These are phyloP conservation scores for Neosilurus mollespiculum DNA, from an alignment of 2,797 vertebrate species.

Conservation along the genomic window DNA sequence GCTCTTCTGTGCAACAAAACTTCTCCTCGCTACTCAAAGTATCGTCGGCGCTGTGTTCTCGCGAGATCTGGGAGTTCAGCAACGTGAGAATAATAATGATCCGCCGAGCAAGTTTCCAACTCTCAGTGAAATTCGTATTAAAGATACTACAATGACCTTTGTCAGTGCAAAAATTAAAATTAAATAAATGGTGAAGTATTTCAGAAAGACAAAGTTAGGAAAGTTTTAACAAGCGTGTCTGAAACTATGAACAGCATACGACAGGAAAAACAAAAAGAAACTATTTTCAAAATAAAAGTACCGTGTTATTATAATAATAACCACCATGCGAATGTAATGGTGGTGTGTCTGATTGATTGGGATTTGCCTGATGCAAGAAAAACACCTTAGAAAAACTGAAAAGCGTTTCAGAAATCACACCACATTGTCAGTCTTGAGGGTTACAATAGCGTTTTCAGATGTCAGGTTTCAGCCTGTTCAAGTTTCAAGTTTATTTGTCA, in stretches of 20 bases:
- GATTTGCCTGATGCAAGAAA: not conserved
- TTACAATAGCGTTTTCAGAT: no score
- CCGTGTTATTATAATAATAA: no score
- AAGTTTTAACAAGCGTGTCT: no score
- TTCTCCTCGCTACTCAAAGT: slow-evolving; percentile 52
- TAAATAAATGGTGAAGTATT: not conserved
- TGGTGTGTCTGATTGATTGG: not conserved
- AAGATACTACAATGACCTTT: no score
- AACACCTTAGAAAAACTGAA: not conserved
- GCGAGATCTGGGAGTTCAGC: slow-evolving; percentile 31
- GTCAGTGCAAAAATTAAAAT: no score
- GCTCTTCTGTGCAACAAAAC: slow-evolving; percentile 39
- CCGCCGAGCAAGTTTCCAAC: no score
- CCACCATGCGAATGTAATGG: not conserved
- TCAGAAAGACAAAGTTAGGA: not conserved
- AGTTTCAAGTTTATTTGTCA: no score
- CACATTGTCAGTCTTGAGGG: not conserved
- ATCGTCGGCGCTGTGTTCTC: slow-evolving; percentile 26
- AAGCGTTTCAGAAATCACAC: not conserved
- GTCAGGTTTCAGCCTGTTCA: no score
- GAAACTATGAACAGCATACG: not conserved
- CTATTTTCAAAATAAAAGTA: slow-evolving; percentile 14
- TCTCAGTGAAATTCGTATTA: not conserved
- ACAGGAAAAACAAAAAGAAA: not conserved
- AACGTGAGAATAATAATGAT: not conserved